Conservation (phyloP, 1,140 invertebrate species). For the Melitaea cinxia region DNA sequence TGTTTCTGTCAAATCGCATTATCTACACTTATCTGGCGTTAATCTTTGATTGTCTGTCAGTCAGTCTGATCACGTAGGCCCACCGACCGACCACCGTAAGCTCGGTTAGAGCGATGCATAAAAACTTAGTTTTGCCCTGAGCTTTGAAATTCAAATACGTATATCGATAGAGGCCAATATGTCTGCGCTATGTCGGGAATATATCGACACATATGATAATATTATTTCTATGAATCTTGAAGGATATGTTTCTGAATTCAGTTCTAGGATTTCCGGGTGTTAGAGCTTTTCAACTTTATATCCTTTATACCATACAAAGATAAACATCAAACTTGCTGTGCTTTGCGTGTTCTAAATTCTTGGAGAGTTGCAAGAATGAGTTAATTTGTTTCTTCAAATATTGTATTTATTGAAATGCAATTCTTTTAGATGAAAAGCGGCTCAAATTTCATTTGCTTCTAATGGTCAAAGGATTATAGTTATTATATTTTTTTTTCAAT, state of each 20-base stretch:
- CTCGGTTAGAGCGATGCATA: conserved; percentile 75
- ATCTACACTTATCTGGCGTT: conserved; percentile 4
- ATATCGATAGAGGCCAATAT: conserved; percentile 60
- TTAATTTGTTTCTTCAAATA: too few relatives aligned
- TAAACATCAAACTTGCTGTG: too few relatives aligned
- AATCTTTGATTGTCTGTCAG: conserved; percentile 51
- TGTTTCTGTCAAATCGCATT: conserved; percentile 1
- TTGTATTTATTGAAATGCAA: too few relatives aligned
- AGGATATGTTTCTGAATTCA: neutral
- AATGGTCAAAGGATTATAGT: too few relatives aligned
- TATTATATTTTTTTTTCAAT: too few relatives aligned
- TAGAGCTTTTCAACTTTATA: neutral
- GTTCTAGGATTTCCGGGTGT: neutral
- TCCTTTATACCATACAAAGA: too few relatives aligned
- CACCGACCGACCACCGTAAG: conserved; percentile 68
- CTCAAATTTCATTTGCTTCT: too few relatives aligned
- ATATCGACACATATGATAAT: conserved; percentile 37
- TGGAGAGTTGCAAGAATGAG: too few relatives aligned
- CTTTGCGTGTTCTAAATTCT: too few relatives aligned
- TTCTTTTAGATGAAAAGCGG: too few relatives aligned
- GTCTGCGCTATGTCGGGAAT: conserved; percentile 43
- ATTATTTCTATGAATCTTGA: conserved; percentile 15
- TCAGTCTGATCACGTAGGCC: conserved; percentile 64
- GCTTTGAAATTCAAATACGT: conserved; percentile 74
- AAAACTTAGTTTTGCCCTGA: conserved; percentile 72